Conservation (phyloP, 1,140 invertebrate genomes). For the Heliothis virescens region DNA sequence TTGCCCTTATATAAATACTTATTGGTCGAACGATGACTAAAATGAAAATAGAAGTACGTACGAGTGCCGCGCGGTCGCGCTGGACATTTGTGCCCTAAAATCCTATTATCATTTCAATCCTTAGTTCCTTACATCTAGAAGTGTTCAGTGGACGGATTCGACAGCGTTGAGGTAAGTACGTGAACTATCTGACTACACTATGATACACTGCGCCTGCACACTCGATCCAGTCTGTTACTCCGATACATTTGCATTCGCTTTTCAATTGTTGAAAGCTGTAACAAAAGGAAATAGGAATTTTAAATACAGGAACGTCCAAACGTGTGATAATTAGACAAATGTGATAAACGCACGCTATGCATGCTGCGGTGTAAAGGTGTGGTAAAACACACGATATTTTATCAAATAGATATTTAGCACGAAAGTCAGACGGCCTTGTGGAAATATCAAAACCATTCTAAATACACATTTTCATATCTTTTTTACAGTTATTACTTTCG, state of each 20-base stretch:
- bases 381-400: background rate
- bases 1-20: constrained; percentile 45
- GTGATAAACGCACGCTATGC: background rate
- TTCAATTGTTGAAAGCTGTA: constrained; percentile 70
- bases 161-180: constrained; percentile 54
- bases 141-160: constrained; percentile 61
- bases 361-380: background rate
- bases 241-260: constrained; percentile 29
- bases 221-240: constrained; percentile 46
- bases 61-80: constrained; percentile 54
- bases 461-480: too few relatives aligned
- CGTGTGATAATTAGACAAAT: background rate
- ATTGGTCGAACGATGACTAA: constrained; percentile 64
- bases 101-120: constrained; percentile 85
- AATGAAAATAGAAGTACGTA: constrained; percentile 82
- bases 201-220: constrained; percentile 52
- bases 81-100: constrained; percentile 61
- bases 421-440: background rate
- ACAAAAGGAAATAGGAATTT: constrained; percentile 51
- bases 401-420: background rate
- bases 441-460: too few relatives aligned
- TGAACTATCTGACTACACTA: constrained; percentile 41
- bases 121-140: background rate
- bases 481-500: too few relatives aligned
- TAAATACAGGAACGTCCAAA: background rate